Evolutionary conservation across 2,888 invertebrate genomes (phyloP).

Genomic region (Melanotus villosus): DNA sequence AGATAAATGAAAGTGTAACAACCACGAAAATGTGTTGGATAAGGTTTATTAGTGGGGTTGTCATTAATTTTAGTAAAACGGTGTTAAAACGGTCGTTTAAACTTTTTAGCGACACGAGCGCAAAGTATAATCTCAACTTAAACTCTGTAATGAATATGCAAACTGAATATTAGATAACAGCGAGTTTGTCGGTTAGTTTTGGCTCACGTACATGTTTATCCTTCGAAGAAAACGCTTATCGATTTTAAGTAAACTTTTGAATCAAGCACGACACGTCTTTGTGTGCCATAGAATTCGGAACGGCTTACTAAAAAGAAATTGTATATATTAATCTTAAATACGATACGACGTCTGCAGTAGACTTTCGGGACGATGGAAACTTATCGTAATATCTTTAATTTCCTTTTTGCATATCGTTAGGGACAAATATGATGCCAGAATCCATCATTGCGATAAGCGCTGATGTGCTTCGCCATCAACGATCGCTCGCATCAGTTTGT

Average conservation of each 20-base stretch:
- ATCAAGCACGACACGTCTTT: slow-evolving; percentile 16
- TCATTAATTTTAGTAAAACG: not conserved
- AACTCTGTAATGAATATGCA: slow-evolving; percentile 25
- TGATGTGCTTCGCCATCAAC: slow-evolving; percentile 64
- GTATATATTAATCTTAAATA: slow-evolving; percentile 57
- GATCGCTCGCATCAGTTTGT: slow-evolving; percentile 53
- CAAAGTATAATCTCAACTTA: slow-evolving; percentile 12
- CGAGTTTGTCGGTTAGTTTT: not conserved
- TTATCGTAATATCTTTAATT: slow-evolving; percentile 68
- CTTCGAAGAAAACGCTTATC: slow-evolving; percentile 14
- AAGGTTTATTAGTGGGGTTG: not conserved
- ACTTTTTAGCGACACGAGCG: not conserved
- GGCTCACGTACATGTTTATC: slow-evolving; percentile 2
- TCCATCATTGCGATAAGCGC: slow-evolving; percentile 67
- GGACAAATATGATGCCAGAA: slow-evolving; percentile 66
- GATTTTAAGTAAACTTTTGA: slow-evolving; percentile 2
- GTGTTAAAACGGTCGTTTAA: not conserved
- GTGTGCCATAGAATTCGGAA: slow-evolving; percentile 9
- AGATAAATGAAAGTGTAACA: not conserved
- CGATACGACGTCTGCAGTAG: slow-evolving; percentile 52
- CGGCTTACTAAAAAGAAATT: slow-evolving; percentile 44
- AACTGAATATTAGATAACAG: slow-evolving; percentile 22
- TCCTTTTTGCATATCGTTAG: slow-evolving; percentile 68
- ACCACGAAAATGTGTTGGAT: too few species aligned
- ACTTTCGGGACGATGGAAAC: slow-evolving; percentile 47